Evolutionary conservation across 2,888 invertebrate genomes (phyloP).

Genomic region (Callinectes sapidus): DNA sequence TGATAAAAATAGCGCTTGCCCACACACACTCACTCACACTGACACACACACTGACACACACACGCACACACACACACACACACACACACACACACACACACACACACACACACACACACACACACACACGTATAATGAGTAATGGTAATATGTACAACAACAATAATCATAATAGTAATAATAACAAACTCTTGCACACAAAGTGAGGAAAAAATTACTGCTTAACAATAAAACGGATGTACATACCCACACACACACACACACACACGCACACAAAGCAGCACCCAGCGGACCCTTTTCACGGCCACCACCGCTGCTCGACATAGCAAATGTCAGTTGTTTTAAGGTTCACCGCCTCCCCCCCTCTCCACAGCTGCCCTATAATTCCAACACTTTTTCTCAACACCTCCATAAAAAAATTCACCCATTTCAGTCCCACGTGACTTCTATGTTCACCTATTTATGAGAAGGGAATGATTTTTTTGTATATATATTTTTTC

Average conservation of each 20-base stretch:
- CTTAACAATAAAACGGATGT: not conserved
- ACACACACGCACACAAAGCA: constrained; percentile 21
- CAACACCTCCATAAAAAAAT: not conserved
- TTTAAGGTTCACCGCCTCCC: not conserved
- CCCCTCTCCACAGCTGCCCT: not conserved
- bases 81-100: no score
- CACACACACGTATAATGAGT: no score
- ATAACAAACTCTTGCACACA: not conserved
- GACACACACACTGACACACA: no score
- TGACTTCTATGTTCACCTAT: not conserved
- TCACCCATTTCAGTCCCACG: not conserved
- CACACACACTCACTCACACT: no score
- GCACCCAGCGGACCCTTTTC: not conserved
- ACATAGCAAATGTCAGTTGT: constrained; percentile 17
- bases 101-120: no score
- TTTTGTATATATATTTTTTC: not conserved
- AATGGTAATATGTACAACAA: no score
- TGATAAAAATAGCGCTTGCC: no score
- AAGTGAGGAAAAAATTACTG: not conserved
- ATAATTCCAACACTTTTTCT: not conserved
- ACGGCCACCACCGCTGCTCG: not conserved
- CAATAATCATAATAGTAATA: not conserved
- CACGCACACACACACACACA: no score
- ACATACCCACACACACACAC: not conserved
- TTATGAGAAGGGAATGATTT: not conserved